Conservation (phyloP, 2,888 invertebrate species). For the Oscheius sp. region DNA sequence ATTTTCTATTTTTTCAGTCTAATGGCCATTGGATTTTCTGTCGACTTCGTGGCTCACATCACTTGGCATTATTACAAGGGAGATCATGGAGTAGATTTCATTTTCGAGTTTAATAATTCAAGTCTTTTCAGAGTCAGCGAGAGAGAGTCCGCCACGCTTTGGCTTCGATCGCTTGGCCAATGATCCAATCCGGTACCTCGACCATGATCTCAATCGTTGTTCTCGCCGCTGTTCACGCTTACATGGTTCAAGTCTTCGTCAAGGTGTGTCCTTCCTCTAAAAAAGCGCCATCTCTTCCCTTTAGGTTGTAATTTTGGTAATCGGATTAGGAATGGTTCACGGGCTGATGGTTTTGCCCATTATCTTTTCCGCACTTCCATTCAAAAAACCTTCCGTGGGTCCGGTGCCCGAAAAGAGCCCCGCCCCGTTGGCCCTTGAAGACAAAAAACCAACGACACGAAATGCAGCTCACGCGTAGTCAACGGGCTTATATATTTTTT, state of each 20-base stretch:
- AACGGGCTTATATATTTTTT: constrained; percentile 12
- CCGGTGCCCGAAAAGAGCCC: constrained; percentile 15
- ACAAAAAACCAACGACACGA: constrained; percentile 29
- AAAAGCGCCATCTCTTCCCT: background rate
- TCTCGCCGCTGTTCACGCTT: constrained; percentile 67
- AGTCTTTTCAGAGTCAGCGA: constrained; percentile 51
- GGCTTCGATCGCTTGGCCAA: constrained; percentile 72
- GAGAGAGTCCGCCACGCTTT: constrained; percentile 69
- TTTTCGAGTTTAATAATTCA: too few species aligned
- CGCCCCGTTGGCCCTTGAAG: constrained; percentile 32
- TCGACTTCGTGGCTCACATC: constrained; percentile 72
- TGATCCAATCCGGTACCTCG: constrained; percentile 71
- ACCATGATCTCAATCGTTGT: constrained; percentile 67
- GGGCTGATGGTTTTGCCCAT: constrained; percentile 71
- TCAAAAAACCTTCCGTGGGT: constrained; percentile 53
- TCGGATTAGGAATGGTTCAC: constrained; percentile 68
- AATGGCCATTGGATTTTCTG: constrained; percentile 72
- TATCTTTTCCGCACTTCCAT: constrained; percentile 67
- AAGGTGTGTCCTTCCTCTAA: constrained; percentile 42
- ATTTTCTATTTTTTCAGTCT: constrained; percentile 34
- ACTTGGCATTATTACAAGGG: constrained; percentile 73
- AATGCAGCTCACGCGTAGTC: constrained; percentile 29
- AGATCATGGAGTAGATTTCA: constrained; percentile 54
- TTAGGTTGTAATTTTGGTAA: constrained; percentile 69
- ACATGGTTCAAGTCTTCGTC: constrained; percentile 71